A percentile compares a stretch with the other conserved stretches of the same genome.
These are phyloP conservation scores for Siphlonurus alternatus DNA, from an alignment of 2,888 invertebrate genomes.

Conservation along the genomic window DNA sequence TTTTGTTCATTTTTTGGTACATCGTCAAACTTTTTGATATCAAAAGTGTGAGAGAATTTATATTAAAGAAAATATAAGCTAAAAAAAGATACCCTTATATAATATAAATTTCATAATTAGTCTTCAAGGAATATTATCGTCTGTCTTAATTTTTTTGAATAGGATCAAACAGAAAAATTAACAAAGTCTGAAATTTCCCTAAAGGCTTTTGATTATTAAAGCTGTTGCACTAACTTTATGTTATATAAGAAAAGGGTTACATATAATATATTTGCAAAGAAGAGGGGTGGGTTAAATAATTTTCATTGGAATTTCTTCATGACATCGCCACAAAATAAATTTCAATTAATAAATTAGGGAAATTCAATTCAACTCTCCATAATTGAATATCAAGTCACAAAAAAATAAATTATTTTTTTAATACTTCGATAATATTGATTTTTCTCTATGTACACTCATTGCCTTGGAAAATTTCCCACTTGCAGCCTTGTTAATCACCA, in stretches of 20 bases:
- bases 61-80: background rate
- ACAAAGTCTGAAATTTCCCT: conserved; percentile 15
- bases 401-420: too few species aligned
- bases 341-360: too few species aligned
- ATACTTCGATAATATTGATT: too few species aligned
- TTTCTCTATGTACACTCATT: too few species aligned
- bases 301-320: too few species aligned
- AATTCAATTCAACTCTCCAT: too few species aligned
- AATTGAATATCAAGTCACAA: too few species aligned
- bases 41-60: too few species aligned
- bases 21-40: background rate
- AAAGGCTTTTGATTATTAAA: conserved; percentile 14
- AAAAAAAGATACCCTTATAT: background rate
- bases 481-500: too few species aligned
- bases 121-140: conserved; percentile 12
- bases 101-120: conserved; percentile 15
- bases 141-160: conserved; percentile 11
- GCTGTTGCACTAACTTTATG: conserved; percentile 6
- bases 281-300: background rate
- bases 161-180: conserved; percentile 16
- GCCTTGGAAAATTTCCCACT: too few species aligned
- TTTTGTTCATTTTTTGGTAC: background rate
- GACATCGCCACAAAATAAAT: too few species aligned
- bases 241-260: background rate
- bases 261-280: background rate